Conservation (phyloP, 2,113 vertebrate genomes). For the Ameiurus melas region DNA sequence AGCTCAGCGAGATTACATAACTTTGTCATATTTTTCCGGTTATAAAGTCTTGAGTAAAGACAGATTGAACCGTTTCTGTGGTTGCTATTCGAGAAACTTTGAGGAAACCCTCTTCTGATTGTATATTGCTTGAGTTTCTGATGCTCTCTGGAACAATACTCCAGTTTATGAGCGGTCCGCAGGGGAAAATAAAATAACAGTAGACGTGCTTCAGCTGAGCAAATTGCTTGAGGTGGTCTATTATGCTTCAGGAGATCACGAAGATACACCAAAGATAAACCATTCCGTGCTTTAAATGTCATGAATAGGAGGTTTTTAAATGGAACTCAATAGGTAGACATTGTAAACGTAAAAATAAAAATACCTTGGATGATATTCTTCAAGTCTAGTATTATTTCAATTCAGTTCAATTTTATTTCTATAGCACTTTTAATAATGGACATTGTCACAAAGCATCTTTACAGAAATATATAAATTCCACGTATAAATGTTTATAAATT, state of each 20-base stretch:
- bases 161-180: not conserved
- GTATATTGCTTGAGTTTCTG: not conserved
- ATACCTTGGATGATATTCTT: too few relatives aligned
- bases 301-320: not conserved
- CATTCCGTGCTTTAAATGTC: not conserved
- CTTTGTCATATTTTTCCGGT: not conserved
- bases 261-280: not conserved
- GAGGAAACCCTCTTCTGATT: not conserved
- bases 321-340: too few relatives aligned
- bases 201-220: not conserved
- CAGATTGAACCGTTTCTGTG: not conserved
- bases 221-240: not conserved
- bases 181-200: not conserved
- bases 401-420: too few relatives aligned
- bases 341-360: too few relatives aligned
- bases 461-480: too few relatives aligned
- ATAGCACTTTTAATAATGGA: too few relatives aligned
- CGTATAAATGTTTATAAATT: too few relatives aligned
- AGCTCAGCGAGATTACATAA: not conserved
- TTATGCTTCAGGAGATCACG: not conserved
- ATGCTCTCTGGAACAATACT: not conserved
- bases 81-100: not conserved
- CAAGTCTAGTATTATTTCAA: not conserved
- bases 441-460: too few relatives aligned
- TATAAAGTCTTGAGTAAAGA: not conserved